Evolutionary conservation across 2,113 vertebrate species (phyloP).

Genomic region (Tachysurus vachellii): DNA sequence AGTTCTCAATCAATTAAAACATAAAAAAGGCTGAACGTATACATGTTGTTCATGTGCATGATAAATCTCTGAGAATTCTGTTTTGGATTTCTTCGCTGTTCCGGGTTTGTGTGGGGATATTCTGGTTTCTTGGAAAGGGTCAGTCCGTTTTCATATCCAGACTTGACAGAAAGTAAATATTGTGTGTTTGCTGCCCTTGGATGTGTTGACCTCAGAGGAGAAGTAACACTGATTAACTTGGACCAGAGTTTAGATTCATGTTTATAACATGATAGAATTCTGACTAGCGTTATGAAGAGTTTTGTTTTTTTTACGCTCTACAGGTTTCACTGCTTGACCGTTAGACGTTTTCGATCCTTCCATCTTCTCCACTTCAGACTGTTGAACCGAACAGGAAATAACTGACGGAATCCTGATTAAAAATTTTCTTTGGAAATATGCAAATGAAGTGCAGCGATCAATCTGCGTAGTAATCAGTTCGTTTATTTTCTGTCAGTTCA

Average conservation of each 20-base stretch:
- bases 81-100: neutral
- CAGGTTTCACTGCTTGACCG: neutral
- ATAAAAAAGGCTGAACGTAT: too few species aligned
- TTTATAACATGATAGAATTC: neutral
- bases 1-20: neutral
- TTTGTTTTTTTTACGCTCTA: neutral
- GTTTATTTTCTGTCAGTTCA: neutral
- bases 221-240: slow-evolving; percentile 2
- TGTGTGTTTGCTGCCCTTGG: neutral
- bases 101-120: neutral
- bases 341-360: neutral
- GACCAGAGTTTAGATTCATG: neutral
- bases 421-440: neutral
- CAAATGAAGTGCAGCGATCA: neutral
- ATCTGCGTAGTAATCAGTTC: neutral
- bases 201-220: neutral
- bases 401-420: neutral
- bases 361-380: neutral
- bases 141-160: neutral
- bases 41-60: neutral
- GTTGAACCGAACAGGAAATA: neutral
- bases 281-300: neutral
- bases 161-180: neutral
- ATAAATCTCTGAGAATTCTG: neutral
- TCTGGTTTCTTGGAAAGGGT: neutral